Percentiles rank a stretch among this genome's conserved stretches.
These are phyloP conservation scores for Calosoma granatense DNA, from an alignment of 1,140 invertebrate genomes.

Conservation along the genomic window DNA sequence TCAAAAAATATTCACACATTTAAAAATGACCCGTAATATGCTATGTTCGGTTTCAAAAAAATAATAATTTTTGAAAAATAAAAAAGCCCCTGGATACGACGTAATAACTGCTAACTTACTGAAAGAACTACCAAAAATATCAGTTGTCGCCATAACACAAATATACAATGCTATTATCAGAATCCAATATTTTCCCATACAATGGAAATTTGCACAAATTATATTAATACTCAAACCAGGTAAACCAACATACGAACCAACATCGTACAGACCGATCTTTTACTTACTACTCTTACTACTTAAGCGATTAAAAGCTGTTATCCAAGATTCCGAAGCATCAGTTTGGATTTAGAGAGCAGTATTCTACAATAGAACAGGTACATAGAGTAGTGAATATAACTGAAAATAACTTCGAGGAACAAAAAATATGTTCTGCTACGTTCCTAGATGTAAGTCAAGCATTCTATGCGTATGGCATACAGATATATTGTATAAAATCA, in stretches of 20 bases:
- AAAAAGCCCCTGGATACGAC: conserved; percentile 18
- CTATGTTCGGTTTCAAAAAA: too few relatives aligned
- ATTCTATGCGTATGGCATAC: conserved; percentile 26
- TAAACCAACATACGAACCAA: conserved; percentile 18
- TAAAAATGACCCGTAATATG: too few relatives aligned
- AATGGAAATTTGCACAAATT: conserved; percentile 1
- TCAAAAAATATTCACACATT: too few relatives aligned
- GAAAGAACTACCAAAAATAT: conserved; percentile 9
- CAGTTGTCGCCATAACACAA: neutral
- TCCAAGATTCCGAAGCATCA: neutral
- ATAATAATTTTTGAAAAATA: conserved; percentile 3
- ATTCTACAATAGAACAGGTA: neutral
- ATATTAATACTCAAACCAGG: too few relatives aligned
- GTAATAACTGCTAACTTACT: conserved; percentile 16
- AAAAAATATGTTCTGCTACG: conserved; percentile 15
- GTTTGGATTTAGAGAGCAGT: neutral
- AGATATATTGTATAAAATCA: conserved; percentile 21
- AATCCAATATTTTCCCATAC: conserved; percentile 14
- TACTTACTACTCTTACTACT: neutral
- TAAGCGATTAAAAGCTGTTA: too few relatives aligned
- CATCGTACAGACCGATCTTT: neutral
- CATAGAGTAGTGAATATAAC: neutral
- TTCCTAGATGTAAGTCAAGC: conserved; percentile 25
- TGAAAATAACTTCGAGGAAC: too few relatives aligned
- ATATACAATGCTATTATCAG: conserved; percentile 4